Percentiles rank a stretch among this genome's conserved stretches.
Conservation (phyloP, 92 coral and sea anemone genomes). For the Isaurus tuberculatus region DNA sequence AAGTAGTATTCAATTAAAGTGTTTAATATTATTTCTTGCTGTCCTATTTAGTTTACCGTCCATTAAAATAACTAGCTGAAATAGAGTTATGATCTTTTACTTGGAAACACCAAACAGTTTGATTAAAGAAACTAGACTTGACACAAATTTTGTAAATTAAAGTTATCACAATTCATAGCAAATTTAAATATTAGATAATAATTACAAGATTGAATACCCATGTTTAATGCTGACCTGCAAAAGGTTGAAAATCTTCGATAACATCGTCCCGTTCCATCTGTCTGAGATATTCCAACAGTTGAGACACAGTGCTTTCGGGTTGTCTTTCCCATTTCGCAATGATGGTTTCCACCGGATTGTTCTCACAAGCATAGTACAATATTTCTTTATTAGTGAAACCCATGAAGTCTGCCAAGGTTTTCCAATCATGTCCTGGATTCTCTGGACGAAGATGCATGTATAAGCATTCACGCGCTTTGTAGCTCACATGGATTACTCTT, state of each 20-base stretch:
- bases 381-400: slow-evolving; percentile 70
- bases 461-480: slow-evolving; percentile 69
- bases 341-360: slow-evolving; percentile 68
- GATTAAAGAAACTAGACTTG: too few species aligned
- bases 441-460: slow-evolving; percentile 68
- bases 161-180: not conserved
- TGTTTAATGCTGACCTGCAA: slow-evolving; percentile 59
- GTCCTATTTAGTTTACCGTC: too few species aligned
- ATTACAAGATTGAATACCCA: not conserved
- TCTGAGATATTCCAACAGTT: slow-evolving; percentile 58
- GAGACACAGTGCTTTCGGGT: slow-evolving; percentile 61
- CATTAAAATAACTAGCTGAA: too few species aligned
- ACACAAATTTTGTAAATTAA: too few species aligned
- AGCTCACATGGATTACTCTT: slow-evolving; percentile 75
- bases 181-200: not conserved
- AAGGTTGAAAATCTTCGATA: slow-evolving; percentile 69
- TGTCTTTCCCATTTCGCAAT: slow-evolving; percentile 61
- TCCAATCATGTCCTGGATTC: slow-evolving; percentile 66
- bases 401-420: slow-evolving; percentile 75
- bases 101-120: too few species aligned
- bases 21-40: too few species aligned
- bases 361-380: slow-evolving; percentile 47
- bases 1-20: too few species aligned
- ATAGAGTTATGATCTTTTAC: too few species aligned
- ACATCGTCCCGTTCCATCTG: slow-evolving; percentile 78